Evolutionary conservation across 2,797 vertebrate species (phyloP).

Genomic region (Enteromius fasciolatus): DNA sequence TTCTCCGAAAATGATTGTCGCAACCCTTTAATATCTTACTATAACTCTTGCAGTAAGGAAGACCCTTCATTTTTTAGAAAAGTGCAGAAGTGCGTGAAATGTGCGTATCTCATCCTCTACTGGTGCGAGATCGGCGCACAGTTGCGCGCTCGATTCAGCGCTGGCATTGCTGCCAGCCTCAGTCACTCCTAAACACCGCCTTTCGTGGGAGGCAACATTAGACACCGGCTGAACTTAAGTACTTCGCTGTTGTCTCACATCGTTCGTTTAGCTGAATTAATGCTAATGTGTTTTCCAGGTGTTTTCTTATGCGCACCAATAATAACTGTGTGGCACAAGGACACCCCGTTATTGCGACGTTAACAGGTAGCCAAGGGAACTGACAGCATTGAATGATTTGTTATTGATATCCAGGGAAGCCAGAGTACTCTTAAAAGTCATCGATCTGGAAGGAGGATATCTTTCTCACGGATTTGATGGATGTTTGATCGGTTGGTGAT

Average conservation of each 20-base stretch:
- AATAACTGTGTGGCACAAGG: slow-evolving; percentile 23
- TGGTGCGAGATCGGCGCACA: background rate
- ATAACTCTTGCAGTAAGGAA: no score
- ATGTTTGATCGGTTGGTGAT: slow-evolving; percentile 80
- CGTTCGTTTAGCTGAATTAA: slow-evolving; percentile 22
- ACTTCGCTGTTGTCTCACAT: slow-evolving; percentile 53
- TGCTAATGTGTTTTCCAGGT: background rate
- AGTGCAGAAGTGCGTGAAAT: background rate
- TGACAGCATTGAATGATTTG: slow-evolving; percentile 26
- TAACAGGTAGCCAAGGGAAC: slow-evolving; percentile 59
- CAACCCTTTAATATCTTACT: background rate
- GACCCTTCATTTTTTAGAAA: background rate
- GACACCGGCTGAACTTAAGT: slow-evolving; percentile 62
- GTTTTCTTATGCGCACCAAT: slow-evolving; percentile 16
- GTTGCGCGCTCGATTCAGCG: slow-evolving; percentile 20
- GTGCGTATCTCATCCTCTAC: background rate
- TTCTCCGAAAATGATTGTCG: background rate
- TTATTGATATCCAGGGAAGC: slow-evolving; percentile 16
- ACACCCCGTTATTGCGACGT: slow-evolving; percentile 49
- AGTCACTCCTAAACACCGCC: slow-evolving; percentile 70
- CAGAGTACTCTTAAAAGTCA: slow-evolving; percentile 40
- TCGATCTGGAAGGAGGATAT: slow-evolving; percentile 42
- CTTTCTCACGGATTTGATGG: slow-evolving; percentile 76
- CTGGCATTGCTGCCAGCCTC: slow-evolving; percentile 47
- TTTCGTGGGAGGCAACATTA: slow-evolving; percentile 62